Conservation (phyloP, 2,888 invertebrate genomes). For the Ctenicera cuprea region DNA sequence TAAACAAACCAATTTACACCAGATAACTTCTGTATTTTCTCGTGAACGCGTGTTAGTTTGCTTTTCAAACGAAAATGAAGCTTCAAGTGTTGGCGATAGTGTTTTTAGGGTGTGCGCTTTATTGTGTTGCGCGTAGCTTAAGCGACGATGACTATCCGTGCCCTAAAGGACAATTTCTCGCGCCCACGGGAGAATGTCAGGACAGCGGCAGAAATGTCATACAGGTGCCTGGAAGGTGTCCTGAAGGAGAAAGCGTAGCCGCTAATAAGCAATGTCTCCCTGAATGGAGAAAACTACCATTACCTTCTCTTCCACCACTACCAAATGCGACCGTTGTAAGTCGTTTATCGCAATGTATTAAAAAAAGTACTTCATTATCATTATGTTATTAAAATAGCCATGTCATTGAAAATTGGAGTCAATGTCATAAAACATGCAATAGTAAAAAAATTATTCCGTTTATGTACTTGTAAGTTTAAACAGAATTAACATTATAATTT, state of each 20-base stretch:
- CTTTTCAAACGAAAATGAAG: slow-evolving; percentile 22
- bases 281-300: slow-evolving; percentile 1
- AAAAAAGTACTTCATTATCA: too few species aligned
- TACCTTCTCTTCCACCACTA: too few species aligned
- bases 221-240: slow-evolving; percentile 43
- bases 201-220: slow-evolving; percentile 22
- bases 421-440: background rate
- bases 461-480: too few species aligned
- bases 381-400: background rate
- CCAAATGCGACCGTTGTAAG: too few species aligned
- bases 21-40: slow-evolving; percentile 27
- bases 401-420: background rate
- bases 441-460: too few species aligned
- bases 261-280: slow-evolving; percentile 40
- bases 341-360: too few species aligned
- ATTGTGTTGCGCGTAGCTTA: background rate
- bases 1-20: slow-evolving; percentile 35
- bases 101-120: background rate
- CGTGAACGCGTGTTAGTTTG: slow-evolving; percentile 8
- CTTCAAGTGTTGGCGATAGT: background rate
- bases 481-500: too few species aligned
- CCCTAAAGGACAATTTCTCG: too few species aligned
- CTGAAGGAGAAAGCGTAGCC: slow-evolving; percentile 38
- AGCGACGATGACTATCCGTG: background rate
- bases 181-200: background rate